Conservation (phyloP, 2,797 vertebrate species). For the Triplophysa yarkandensis region DNA sequence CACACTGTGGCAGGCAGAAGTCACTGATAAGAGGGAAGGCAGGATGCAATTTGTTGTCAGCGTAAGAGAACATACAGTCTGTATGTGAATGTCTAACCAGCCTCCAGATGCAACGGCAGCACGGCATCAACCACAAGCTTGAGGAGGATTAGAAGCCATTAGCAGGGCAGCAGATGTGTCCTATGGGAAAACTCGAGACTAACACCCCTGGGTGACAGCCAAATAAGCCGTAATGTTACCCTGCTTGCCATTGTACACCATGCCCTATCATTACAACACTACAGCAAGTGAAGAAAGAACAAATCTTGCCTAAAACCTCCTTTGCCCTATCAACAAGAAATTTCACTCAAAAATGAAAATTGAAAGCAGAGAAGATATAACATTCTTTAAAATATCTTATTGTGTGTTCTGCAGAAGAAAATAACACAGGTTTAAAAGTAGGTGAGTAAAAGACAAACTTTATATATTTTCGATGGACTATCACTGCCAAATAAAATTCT, state of each 20-base stretch:
- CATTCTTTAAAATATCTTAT: too few relatives aligned
- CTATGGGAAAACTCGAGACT: conserved; percentile 32
- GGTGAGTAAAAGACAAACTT: too few relatives aligned
- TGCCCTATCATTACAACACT: neutral
- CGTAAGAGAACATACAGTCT: conserved; percentile 13
- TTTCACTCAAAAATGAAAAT: too few relatives aligned
- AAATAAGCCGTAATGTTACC: conserved; percentile 2
- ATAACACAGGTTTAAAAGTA: too few relatives aligned
- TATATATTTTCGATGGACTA: too few relatives aligned
- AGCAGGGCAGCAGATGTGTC: conserved; percentile 47
- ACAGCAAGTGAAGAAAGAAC: neutral
- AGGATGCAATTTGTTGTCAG: conserved; percentile 25
- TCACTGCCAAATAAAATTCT: neutral
- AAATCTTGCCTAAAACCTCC: neutral
- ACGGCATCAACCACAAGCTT: conserved; percentile 19
- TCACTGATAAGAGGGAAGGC: conserved; percentile 31
- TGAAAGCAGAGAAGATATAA: too few relatives aligned
- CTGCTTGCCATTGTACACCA: neutral
- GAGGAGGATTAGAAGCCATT: conserved; percentile 41
- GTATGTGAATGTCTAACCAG: conserved; percentile 4
- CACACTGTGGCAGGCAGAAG: conserved; percentile 25
- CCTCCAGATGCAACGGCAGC: conserved; percentile 36
- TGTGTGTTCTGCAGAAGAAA: too few relatives aligned
- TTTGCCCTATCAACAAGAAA: neutral
- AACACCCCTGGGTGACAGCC: conserved; percentile 28